These are phyloP conservation scores for Hymenopus coronatus DNA, from an alignment of 2,888 invertebrate genomes.

Conservation along the genomic window DNA sequence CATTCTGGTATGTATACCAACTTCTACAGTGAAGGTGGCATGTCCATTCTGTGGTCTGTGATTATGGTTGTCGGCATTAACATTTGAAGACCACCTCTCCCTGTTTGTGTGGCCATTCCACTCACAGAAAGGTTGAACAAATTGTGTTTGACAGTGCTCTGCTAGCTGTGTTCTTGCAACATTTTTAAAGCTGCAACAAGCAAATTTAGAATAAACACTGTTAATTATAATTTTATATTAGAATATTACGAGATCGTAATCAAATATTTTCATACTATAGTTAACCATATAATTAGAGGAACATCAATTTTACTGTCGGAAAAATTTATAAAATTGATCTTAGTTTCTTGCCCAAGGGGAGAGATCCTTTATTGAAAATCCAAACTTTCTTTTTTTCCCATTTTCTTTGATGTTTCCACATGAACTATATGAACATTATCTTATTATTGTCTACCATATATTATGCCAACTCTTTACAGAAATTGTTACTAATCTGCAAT, in stretches of 20 bases:
- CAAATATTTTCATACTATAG: too few relatives aligned
- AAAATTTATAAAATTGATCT: too few relatives aligned
- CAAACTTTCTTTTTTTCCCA: too few relatives aligned
- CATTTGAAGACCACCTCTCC: not conserved
- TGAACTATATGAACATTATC: too few relatives aligned
- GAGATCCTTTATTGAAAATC: too few relatives aligned
- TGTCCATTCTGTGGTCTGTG: not conserved
- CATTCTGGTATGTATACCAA: conserved; percentile 29
- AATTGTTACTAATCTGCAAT: too few relatives aligned
- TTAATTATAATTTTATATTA: not conserved
- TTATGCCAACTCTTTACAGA: too few relatives aligned
- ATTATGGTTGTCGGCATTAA: not conserved
- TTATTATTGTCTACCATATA: too few relatives aligned
- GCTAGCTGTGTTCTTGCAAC: conserved; percentile 2
- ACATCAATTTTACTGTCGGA: too few relatives aligned
- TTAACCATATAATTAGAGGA: too few relatives aligned
- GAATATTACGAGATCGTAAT: not conserved
- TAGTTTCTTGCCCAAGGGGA: too few relatives aligned
- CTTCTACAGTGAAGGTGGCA: conserved; percentile 28
- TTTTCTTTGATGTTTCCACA: too few relatives aligned
- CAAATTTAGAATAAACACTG: not conserved
- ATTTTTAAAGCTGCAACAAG: conserved; percentile 40
- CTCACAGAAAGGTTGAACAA: not conserved
- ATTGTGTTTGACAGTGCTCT: conserved; percentile 6
- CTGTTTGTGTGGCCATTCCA: not conserved